These are phyloP conservation scores for Tamandua tetradactyla DNA, from an alignment of 2,797 vertebrate genomes.

Conservation along the genomic window DNA sequence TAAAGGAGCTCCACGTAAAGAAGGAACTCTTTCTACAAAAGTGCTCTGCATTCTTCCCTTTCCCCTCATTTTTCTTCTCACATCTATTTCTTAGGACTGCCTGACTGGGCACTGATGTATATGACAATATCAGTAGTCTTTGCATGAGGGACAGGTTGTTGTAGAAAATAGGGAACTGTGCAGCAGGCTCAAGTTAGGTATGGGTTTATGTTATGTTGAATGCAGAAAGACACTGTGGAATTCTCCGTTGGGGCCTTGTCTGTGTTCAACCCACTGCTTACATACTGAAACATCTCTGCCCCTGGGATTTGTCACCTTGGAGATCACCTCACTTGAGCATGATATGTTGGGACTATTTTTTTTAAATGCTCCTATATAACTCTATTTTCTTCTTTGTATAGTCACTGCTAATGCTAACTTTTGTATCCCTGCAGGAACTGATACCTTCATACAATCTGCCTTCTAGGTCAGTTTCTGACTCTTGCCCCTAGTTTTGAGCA, in stretches of 20 bases:
- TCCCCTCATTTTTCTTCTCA: not conserved
- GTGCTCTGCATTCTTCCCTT: not conserved
- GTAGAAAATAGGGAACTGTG: not conserved
- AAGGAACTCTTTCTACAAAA: not conserved
- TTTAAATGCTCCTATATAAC: not conserved
- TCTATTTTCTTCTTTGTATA: conserved; percentile 27
- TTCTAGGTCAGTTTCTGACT: not conserved
- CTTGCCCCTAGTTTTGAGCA: conserved; percentile 1
- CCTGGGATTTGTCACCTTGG: not conserved
- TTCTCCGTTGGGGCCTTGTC: not conserved
- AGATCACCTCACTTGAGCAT: not conserved
- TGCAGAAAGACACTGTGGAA: not conserved
- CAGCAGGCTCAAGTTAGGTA: not conserved
- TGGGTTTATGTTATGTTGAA: not conserved
- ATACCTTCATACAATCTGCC: not conserved
- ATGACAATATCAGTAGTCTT: not conserved
- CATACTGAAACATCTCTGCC: not conserved
- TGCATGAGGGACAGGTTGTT: not conserved
- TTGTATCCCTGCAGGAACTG: conserved; percentile 24
- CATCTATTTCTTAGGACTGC: not conserved
- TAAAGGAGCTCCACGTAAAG: not conserved
- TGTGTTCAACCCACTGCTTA: not conserved
- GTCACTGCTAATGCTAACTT: conserved; percentile 47
- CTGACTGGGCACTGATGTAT: not conserved
- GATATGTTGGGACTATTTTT: not conserved